phyloP scores from a whole-genome alignment of 2,888 invertebrate species.

The Dendrolimus houi region DNA sequence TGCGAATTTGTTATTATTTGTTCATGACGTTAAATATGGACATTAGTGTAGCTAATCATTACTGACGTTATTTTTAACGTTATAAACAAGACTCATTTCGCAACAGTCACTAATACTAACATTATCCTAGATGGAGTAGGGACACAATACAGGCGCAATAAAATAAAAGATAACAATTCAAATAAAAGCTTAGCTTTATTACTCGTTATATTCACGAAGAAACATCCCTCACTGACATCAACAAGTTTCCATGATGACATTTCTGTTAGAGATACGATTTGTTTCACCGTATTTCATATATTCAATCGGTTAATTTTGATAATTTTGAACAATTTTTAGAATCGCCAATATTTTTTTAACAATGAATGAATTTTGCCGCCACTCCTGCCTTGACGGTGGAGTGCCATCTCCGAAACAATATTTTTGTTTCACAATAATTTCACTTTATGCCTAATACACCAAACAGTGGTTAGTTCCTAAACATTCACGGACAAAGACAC shows the following conservation, averaged over 20 bases:
- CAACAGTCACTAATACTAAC: too few species aligned
- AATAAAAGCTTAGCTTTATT: conserved; percentile 87
- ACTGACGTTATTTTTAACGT: too few species aligned
- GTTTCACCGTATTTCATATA: conserved; percentile 45
- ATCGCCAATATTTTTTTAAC: conserved; percentile 48
- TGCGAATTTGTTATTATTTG: too few species aligned
- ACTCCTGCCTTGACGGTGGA: conserved; percentile 12
- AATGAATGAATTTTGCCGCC: conserved; percentile 23
- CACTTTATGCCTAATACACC: conserved; percentile 69
- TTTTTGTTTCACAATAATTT: conserved; percentile 49
- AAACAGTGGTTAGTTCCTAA: conserved; percentile 70
- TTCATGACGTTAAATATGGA: too few species aligned
- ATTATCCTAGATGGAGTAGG: too few species aligned
- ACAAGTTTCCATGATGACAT: conserved; percentile 63
- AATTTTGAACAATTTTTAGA: conserved; percentile 53
- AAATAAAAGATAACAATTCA: conserved; percentile 67
- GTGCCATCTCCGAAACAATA: conserved; percentile 51
- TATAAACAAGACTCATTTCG: too few species aligned
- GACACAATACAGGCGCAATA: conserved; percentile 9
- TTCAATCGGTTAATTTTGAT: conserved; percentile 49
- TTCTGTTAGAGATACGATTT: conserved; percentile 52
- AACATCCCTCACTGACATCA: conserved; percentile 72
- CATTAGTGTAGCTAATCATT: too few species aligned
- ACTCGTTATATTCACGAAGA: conserved; percentile 83
- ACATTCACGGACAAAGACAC: conserved; percentile 77